A percentile compares a stretch with the other conserved stretches of the same genome.
These are phyloP conservation scores for Gila robusta DNA, from an alignment of 2,797 vertebrate genomes.

Conservation along the genomic window DNA sequence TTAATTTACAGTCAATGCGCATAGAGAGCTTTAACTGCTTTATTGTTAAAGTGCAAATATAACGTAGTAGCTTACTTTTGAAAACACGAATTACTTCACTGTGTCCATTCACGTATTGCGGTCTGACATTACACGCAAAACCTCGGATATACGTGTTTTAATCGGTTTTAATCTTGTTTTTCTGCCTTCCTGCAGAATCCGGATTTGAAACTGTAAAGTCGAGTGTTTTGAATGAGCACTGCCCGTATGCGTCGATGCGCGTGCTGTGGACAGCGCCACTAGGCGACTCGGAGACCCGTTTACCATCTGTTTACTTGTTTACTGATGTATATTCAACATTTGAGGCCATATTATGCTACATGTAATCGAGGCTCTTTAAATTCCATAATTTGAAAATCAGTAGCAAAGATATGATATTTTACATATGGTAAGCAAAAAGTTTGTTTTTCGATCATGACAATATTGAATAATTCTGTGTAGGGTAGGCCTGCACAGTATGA, in stretches of 20 bases:
- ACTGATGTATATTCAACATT: neutral
- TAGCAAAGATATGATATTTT: neutral
- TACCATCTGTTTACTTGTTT: neutral
- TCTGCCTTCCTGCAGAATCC: neutral
- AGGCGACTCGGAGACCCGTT: neutral
- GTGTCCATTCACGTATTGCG: neutral
- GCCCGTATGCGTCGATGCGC: neutral
- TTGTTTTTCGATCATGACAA: neutral
- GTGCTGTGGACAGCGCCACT: neutral
- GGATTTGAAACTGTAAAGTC: neutral
- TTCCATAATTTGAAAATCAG: neutral
- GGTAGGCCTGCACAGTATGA: too few relatives aligned
- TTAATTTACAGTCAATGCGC: neutral
- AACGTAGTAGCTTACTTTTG: conserved; percentile 27
- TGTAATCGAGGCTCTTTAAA: neutral
- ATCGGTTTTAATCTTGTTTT: neutral
- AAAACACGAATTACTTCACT: neutral
- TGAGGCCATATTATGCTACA: neutral
- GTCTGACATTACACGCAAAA: neutral
- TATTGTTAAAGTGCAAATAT: neutral
- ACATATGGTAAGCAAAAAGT: neutral
- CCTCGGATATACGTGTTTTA: neutral
- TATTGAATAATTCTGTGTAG: neutral
- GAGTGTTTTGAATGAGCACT: conserved; percentile 26
- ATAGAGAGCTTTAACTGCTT: neutral